Evolutionary conservation across 1,140 invertebrate genomes (phyloP).

Genomic region (Caerostris extrusa): DNA sequence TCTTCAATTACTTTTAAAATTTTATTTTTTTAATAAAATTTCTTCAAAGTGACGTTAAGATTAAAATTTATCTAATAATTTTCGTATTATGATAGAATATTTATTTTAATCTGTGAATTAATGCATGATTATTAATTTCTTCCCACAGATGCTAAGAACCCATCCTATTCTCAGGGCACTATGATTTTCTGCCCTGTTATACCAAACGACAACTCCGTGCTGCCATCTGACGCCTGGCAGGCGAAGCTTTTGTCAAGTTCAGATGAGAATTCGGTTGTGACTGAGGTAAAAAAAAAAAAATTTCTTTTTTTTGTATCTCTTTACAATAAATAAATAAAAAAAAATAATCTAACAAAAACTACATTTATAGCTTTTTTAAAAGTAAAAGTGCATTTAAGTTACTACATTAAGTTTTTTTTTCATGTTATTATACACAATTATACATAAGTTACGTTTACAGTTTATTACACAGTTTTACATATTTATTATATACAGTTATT

Average conservation of each 20-base stretch:
- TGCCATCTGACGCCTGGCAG: slow-evolving; percentile 77
- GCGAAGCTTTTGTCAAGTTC: slow-evolving; percentile 38
- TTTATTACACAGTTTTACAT: too few species aligned
- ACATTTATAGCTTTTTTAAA: not conserved
- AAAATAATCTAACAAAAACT: not conserved
- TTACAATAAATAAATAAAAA: not conserved
- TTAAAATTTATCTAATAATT: not conserved
- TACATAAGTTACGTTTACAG: too few species aligned
- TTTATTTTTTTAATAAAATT: too few species aligned
- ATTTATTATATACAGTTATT: too few species aligned
- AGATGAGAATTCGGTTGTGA: slow-evolving; percentile 37
- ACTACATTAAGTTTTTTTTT: too few species aligned
- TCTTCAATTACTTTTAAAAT: too few species aligned
- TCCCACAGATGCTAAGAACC: slow-evolving; percentile 87
- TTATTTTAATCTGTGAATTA: not conserved
- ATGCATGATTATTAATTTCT: slow-evolving; percentile 41
- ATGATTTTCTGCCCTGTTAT: slow-evolving; percentile 88
- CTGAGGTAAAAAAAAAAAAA: slow-evolving; percentile 34
- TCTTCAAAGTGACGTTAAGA: not conserved
- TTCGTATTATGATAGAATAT: not conserved
- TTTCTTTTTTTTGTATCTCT: not conserved
- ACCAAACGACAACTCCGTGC: slow-evolving; percentile 79
- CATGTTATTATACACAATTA: too few species aligned
- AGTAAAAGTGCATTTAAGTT: not conserved
- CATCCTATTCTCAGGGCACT: slow-evolving; percentile 90